phyloP scores from a whole-genome alignment of 2,797 vertebrate genomes.

The Tenualosa thibaudeaui region DNA sequence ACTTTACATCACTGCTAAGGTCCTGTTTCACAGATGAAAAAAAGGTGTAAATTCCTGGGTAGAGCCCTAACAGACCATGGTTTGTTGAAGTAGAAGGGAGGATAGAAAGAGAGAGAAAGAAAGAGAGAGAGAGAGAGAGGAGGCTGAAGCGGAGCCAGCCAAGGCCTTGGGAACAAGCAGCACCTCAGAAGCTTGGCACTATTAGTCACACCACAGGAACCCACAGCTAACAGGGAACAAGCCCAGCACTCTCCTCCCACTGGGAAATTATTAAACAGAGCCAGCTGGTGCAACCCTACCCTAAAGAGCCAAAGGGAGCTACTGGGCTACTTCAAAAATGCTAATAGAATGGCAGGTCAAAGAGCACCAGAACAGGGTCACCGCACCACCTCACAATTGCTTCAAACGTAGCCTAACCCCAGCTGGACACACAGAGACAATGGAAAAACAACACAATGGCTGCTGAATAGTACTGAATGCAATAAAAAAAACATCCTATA shows the following conservation, averaged over 20 bases:
- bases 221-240: not conserved
- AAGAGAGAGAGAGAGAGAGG: not conserved
- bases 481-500: not conserved
- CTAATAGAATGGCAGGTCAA: not conserved
- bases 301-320: not conserved
- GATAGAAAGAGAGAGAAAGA: not conserved
- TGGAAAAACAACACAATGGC: not conserved
- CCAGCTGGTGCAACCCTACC: not conserved
- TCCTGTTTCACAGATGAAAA: not conserved
- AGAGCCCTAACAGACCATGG: not conserved
- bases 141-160: not conserved
- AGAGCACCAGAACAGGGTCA: not conserved
- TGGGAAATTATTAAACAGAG: slow-evolving; percentile 14
- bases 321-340: not conserved
- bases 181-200: slow-evolving; percentile 8
- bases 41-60: not conserved
- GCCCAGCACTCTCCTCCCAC: slow-evolving; percentile 7
- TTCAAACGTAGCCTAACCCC: not conserved
- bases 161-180: not conserved
- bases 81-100: not conserved
- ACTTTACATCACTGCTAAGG: not conserved
- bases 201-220: slow-evolving; percentile 14
- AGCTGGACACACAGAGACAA: not conserved
- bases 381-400: not conserved
- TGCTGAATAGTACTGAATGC: not conserved